phyloP scores from a whole-genome alignment of 2,113 vertebrate species.

The Lophura nycthemera region DNA sequence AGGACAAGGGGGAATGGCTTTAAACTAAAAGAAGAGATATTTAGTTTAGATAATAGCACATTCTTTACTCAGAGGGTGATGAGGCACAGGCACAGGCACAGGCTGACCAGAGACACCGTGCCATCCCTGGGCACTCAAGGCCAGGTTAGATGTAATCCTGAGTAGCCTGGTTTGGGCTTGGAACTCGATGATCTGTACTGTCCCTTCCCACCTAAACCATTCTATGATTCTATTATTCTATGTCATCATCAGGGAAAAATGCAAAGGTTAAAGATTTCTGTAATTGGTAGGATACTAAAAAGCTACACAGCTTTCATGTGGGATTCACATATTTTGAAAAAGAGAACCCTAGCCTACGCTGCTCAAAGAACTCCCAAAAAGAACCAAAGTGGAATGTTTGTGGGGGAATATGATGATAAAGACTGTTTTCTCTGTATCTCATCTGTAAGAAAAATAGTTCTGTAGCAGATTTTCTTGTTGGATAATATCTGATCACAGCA shows the following conservation, averaged over 20 bases:
- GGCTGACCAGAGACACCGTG: too few relatives aligned
- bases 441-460: neutral
- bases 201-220: too few relatives aligned
- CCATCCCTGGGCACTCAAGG: too few relatives aligned
- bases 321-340: neutral
- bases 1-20: too few relatives aligned
- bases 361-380: neutral
- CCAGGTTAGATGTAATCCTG: too few relatives aligned
- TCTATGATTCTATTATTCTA: too few relatives aligned
- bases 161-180: too few relatives aligned
- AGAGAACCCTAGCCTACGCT: neutral
- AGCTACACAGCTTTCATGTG: neutral
- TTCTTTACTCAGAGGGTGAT: too few relatives aligned
- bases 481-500: neutral
- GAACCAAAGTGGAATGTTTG: neutral
- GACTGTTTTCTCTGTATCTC: neutral
- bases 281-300: accelerated
- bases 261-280: neutral
- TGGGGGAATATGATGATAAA: neutral
- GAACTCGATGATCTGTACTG: too few relatives aligned
- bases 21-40: too few relatives aligned
- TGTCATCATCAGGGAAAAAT: neutral
- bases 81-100: too few relatives aligned
- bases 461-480: neutral
- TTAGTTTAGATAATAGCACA: too few relatives aligned